phyloP scores from a whole-genome alignment of 1,140 invertebrate genomes.

The Neotoxoptera formosana region DNA sequence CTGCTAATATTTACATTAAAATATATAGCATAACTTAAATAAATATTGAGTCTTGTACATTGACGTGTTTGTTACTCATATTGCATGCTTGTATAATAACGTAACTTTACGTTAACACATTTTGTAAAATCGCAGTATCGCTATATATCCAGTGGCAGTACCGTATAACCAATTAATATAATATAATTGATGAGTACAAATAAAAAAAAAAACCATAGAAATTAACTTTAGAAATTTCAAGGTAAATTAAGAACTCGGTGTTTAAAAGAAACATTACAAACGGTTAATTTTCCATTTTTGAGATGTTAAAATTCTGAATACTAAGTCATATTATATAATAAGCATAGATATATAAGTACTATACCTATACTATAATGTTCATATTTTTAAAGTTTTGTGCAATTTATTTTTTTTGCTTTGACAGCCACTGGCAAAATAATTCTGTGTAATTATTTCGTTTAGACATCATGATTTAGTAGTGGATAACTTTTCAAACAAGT shows the following conservation, averaged over 20 bases:
- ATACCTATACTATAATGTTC: background rate
- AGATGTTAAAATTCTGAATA: background rate
- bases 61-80: too few species aligned
- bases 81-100: too few species aligned
- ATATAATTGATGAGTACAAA: background rate
- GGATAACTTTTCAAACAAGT: background rate
- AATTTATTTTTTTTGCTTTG: slow-evolving; percentile 13
- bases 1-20: too few species aligned
- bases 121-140: too few species aligned
- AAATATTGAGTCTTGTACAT: too few species aligned
- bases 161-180: background rate
- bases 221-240: background rate
- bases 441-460: background rate
- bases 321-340: background rate
- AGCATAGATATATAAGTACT: too few species aligned
- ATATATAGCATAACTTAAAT: too few species aligned
- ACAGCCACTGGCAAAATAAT: background rate
- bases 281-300: background rate
- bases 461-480: background rate
- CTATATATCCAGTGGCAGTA: too few species aligned
- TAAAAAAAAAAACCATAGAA: background rate
- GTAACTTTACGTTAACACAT: too few species aligned
- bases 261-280: background rate
- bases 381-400: background rate
- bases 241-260: background rate